phyloP scores from a whole-genome alignment of 2,888 invertebrate genomes.

The Tetropium fuscum region DNA sequence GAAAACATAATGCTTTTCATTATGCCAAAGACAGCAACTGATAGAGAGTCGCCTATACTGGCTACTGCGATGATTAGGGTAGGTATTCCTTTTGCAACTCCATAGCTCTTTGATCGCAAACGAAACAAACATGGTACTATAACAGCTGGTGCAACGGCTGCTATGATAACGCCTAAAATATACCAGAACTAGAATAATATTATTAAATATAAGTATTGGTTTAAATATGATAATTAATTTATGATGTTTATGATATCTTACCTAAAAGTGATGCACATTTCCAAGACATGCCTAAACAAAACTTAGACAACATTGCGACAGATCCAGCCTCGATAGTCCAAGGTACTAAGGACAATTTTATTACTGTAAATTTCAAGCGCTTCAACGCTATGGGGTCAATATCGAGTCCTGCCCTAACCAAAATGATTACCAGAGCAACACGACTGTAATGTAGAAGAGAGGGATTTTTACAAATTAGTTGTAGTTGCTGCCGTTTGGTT shows the following conservation, averaged over 20 bases:
- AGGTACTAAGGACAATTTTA: constrained; percentile 88
- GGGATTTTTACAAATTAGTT: too few relatives aligned
- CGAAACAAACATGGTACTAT: constrained; percentile 93
- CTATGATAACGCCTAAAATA: constrained; percentile 78
- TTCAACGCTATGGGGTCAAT: constrained; percentile 89
- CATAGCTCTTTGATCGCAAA: constrained; percentile 87
- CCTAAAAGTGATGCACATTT: constrained; percentile 86
- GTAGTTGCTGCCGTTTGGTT: too few relatives aligned
- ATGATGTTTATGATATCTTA: not conserved
- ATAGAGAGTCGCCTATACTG: constrained; percentile 94
- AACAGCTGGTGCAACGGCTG: constrained; percentile 98
- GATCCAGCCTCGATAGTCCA: constrained; percentile 84
- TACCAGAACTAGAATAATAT: not conserved
- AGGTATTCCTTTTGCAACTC: constrained; percentile 94
- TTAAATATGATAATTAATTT: not conserved
- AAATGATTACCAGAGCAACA: constrained; percentile 90
- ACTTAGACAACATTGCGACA: constrained; percentile 77
- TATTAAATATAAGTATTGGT: not conserved
- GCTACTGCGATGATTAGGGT: constrained; percentile 95
- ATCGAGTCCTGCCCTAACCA: constrained; percentile 92
- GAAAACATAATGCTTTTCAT: constrained; percentile 90
- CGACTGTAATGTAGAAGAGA: constrained; percentile 72
- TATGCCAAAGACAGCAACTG: constrained; percentile 94
- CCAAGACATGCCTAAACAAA: constrained; percentile 85
- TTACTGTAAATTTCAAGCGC: constrained; percentile 82